These are phyloP conservation scores for Magallana nippona DNA, from an alignment of 2,888 invertebrate species.

Conservation along the genomic window DNA sequence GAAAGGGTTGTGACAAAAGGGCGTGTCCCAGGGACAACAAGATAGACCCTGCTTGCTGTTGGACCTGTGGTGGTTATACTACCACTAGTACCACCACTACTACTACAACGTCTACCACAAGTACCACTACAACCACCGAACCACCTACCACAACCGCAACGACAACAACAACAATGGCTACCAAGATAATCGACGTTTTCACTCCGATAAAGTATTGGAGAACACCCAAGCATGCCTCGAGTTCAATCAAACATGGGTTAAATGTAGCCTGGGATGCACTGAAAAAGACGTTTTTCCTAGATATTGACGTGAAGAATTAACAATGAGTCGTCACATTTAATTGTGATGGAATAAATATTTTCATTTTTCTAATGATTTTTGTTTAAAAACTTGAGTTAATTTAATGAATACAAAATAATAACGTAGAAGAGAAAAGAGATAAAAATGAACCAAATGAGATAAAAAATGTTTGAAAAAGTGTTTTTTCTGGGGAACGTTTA, in stretches of 20 bases:
- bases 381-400: too few relatives aligned
- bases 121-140: neutral
- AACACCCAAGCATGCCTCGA: neutral
- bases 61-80: constrained; percentile 18
- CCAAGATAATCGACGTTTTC: neutral
- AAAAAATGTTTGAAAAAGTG: too few relatives aligned
- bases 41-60: neutral
- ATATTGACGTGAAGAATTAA: neutral
- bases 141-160: neutral
- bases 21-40: constrained; percentile 43
- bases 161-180: neutral
- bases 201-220: neutral
- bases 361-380: too few relatives aligned
- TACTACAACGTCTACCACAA: constrained; percentile 7
- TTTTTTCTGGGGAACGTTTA: too few relatives aligned
- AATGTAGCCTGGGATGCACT: constrained; percentile 4
- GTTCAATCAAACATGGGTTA: neutral
- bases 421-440: too few relatives aligned
- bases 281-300: neutral
- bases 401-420: too few relatives aligned
- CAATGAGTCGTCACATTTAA: too few relatives aligned
- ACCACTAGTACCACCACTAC: neutral
- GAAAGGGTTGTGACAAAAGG: constrained; percentile 44
- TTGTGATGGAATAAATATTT: too few relatives aligned
- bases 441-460: too few relatives aligned